These are phyloP conservation scores for Platerodrilus igneus DNA, from an alignment of 2,888 invertebrate species.

Conservation along the genomic window DNA sequence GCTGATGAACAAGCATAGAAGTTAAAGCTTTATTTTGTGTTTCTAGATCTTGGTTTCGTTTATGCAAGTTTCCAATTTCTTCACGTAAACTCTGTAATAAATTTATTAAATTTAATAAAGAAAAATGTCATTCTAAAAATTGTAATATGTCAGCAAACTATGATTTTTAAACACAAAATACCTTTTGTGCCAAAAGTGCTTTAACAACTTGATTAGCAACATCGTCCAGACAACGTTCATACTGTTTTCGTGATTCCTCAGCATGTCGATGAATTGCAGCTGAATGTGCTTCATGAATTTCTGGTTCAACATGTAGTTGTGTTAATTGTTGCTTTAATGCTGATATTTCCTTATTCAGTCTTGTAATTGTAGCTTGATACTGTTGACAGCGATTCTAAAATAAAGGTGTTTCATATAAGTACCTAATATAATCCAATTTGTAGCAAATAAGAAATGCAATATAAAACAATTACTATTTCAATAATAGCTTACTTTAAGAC, in stretches of 20 bases:
- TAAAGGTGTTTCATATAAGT: too few species aligned
- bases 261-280: conserved; percentile 59
- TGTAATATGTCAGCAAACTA: not conserved
- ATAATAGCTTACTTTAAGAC: too few species aligned
- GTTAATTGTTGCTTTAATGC: conserved; percentile 59
- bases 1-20: conserved; percentile 62
- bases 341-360: conserved; percentile 65
- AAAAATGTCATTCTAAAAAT: conserved; percentile 3
- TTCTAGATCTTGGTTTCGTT: conserved; percentile 72
- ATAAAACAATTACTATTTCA: too few species aligned
- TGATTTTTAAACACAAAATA: conserved; percentile 37
- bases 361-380: conserved; percentile 63
- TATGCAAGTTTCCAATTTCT: conserved; percentile 68
- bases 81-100: conserved; percentile 65
- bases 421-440: too few species aligned
- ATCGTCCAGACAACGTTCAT: conserved; percentile 76
- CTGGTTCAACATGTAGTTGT: conserved; percentile 46
- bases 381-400: conserved; percentile 66
- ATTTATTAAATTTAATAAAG: conserved; percentile 10
- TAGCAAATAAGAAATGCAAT: too few species aligned
- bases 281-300: conserved; percentile 57
- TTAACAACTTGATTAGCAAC: conserved; percentile 80
- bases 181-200: conserved; percentile 80
- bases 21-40: conserved; percentile 72
- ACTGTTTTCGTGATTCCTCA: conserved; percentile 65